Evolutionary conservation across 2,888 invertebrate genomes (phyloP).

Genomic region (Seladonia tumulorum): DNA sequence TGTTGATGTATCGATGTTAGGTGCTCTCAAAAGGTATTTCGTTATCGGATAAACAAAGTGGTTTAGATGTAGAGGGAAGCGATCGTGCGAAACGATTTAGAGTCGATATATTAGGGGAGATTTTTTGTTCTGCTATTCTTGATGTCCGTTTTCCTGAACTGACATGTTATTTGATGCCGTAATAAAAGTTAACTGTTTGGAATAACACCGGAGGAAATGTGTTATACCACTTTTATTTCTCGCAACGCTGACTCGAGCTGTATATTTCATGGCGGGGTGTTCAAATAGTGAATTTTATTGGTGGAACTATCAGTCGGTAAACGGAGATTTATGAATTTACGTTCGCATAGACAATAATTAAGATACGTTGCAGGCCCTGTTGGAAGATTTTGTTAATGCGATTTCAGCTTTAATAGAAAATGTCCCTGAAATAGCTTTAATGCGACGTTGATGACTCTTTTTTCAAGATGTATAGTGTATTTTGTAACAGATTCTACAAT

Average conservation of each 20-base stretch:
- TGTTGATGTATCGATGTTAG: background rate
- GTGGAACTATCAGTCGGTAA: background rate
- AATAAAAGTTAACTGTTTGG: conserved; percentile 11
- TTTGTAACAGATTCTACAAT: background rate
- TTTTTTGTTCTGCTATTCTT: background rate
- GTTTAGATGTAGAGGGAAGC: background rate
- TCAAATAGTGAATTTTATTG: background rate
- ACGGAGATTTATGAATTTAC: background rate
- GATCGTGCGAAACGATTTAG: background rate
- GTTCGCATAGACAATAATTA: background rate
- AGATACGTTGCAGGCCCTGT: background rate
- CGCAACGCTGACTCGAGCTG: background rate
- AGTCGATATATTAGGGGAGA: background rate
- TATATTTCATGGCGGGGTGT: background rate
- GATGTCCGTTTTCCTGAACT: background rate
- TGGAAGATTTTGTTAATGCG: background rate
- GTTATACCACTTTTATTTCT: background rate
- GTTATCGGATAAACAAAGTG: background rate
- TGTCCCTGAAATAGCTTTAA: background rate
- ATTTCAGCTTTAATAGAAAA: background rate
- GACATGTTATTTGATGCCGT: background rate
- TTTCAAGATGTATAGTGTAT: too few relatives aligned
- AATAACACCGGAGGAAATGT: background rate
- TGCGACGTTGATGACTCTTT: background rate
- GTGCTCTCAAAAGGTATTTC: background rate